Base-by-base conservation (phyloP, 2,797 vertebrate genomes). In the Alca torda region DNA sequence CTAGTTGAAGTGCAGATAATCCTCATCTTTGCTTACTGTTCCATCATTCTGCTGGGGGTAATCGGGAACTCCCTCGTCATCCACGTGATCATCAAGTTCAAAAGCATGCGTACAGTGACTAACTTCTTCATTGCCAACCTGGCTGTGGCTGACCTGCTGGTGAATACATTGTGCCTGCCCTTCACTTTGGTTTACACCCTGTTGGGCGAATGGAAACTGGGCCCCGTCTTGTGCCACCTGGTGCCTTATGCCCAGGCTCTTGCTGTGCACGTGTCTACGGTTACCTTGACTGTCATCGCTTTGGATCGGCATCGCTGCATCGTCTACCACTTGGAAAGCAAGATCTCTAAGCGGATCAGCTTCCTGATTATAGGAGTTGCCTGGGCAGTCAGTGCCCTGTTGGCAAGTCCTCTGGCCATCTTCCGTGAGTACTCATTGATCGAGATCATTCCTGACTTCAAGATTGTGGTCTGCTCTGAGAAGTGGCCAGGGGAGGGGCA, bases 61-160 rank as follows among this genome's bases (percentile, higher is more conserved):
- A 98, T 98, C 0, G 99, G 99, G 31, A 99, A 99, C 97, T 99
- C 98, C 28, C 95, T 99, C 3, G 99, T 99, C 61, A 99, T 99
- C 88, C 99, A 99, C 0, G 99, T 99, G 1, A 98, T 99, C 68
- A 98, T 98, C 97, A 99, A 98, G 90, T 99, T 99, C 96, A 99
- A 98, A 97, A 99, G 98, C 59, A 99, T 99, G 85, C 98, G 98
- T 45, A 99, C 99, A 0, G 99, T 99, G 19, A 99, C 99, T 30
- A 99, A 99, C 95, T 99, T 99, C 96, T 99, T 99, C 87, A 99
- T 99, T 3, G 99, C 98, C 46, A 99, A 99, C 95, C 97, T 99
- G 93, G 99, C 99, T 0, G 99, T 99, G 94, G 99, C 99, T 0
- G 99, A 99, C 96, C 93, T 99, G 90, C 97, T 99, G 90, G 99